A percentile compares a stretch with the other conserved stretches of the same genome.
Conservation (phyloP, 2,113 vertebrate species). For the Hiodon tergisus region DNA sequence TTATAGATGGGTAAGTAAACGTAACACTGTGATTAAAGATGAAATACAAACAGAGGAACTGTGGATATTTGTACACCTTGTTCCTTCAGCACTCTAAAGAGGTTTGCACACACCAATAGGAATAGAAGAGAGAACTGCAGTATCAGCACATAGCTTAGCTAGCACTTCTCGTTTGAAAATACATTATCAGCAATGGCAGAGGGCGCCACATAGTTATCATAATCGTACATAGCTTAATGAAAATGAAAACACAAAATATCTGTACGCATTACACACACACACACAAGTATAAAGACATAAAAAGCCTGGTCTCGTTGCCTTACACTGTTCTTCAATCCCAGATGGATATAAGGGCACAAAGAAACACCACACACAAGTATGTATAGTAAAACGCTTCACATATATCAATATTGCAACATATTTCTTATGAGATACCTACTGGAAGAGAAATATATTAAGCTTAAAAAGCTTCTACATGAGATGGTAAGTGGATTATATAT, state of each 20-base stretch:
- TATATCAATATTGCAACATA: slow-evolving; percentile 26
- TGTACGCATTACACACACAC: slow-evolving; percentile 19
- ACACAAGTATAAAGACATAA: slow-evolving; percentile 21
- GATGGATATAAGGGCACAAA: slow-evolving; percentile 11
- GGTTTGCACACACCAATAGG: slow-evolving; percentile 27
- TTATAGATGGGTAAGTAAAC: slow-evolving; percentile 42
- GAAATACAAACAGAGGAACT: slow-evolving; percentile 37
- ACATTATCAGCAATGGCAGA: slow-evolving; percentile 30
- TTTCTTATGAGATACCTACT: slow-evolving; percentile 10
- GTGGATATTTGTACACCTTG: slow-evolving; percentile 26
- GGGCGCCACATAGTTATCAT: slow-evolving; percentile 30
- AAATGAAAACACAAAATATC: slow-evolving; percentile 31
- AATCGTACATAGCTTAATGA: slow-evolving; percentile 30
- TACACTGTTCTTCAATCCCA: slow-evolving; percentile 4
- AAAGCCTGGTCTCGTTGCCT: slow-evolving; percentile 14
- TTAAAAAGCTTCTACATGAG: slow-evolving; percentile 1
- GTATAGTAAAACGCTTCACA: slow-evolving; percentile 11
- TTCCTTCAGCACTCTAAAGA: slow-evolving; percentile 30
- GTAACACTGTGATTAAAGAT: slow-evolving; percentile 36
- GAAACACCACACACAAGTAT: slow-evolving; percentile 7
- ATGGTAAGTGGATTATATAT: not conserved
- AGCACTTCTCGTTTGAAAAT: slow-evolving; percentile 19
- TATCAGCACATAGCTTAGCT: slow-evolving; percentile 21
- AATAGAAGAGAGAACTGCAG: slow-evolving; percentile 24
- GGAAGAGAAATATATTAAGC: slow-evolving; percentile 29